Base-by-base conservation (phyloP, 2,888 invertebrate species). In the Stomorhina lunata region DNA sequence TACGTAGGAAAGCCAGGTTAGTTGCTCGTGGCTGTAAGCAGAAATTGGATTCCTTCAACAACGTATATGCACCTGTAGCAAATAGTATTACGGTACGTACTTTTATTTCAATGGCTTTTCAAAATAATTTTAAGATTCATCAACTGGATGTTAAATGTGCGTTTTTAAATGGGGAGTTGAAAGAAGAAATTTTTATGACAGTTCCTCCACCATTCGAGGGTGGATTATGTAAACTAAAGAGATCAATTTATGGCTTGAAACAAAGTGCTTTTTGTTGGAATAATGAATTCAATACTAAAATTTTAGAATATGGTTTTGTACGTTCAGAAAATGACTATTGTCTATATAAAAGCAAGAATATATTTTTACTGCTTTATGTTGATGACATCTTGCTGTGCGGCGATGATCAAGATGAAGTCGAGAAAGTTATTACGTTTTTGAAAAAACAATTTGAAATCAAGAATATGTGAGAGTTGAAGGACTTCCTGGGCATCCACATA, bases 1-100 rank as follows among this genome's bases (percentile, higher is more conserved):
- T 68, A 6, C 77, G 50, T 17, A 68, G 1, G 29, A 77, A 77
- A 17, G 48, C 77, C n/a, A 77, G 68, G 29, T 59, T 59, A 20
- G 59, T 77, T 48, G 76, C 68, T 7, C 57, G 61, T 2, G 59
- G 76, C 4, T 77, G 66, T 27, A 77, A 68, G 7, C 59, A 68
- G n/a, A 3, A 3, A 9, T 7, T 10, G 0, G 40, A 25, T 59
- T 43, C 61, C 10, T 68, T 61, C 2, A 40, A 4, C 20, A 34
- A 59, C 29, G 50, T 32, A 55, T 77, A 61, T 40, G 34, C 76
- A 45, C 37, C 55, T 5, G 75, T 63, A n/a, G 53, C 65, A 10
- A 65, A 29, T 29, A 32, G 29, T n/a, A 20, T 37, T 7, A 66
- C 43, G 5, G 53, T 63, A 27, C 73, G 50, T 20, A 7, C 53